phyloP scores from a whole-genome alignment of 2,888 invertebrate species.

The Andrena praecox region DNA sequence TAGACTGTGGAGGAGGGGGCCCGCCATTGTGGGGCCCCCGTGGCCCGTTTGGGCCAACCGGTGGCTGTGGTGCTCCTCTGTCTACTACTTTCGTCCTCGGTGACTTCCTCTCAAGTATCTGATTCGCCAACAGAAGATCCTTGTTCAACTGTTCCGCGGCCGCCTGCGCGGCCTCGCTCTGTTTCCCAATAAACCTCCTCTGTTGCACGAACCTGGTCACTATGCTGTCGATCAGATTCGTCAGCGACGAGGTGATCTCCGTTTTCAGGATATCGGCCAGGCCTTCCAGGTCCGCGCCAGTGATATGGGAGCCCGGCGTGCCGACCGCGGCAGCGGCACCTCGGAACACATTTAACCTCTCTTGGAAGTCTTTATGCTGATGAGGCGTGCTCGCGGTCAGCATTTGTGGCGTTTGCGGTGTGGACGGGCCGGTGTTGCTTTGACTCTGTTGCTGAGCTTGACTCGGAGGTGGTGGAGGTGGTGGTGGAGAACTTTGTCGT shows the following conservation, averaged over 20 bases:
- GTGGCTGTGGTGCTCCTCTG: conserved; percentile 86
- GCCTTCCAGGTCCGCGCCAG: conserved; percentile 93
- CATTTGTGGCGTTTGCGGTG: conserved; percentile 82
- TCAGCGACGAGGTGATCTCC: conserved; percentile 94
- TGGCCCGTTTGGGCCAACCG: conserved; percentile 84
- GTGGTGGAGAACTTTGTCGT: conserved; percentile 83
- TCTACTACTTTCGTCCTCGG: conserved; percentile 92
- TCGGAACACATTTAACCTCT: conserved; percentile 91
- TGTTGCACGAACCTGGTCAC: conserved; percentile 94
- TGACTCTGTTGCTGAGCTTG: conserved; percentile 81
- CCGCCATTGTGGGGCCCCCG: conserved; percentile 84
- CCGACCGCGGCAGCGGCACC: conserved; percentile 87
- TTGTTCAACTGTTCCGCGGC: conserved; percentile 95
- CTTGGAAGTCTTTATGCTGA: conserved; percentile 88
- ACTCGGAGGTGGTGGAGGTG: conserved; percentile 83
- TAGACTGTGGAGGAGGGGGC: conserved; percentile 84
- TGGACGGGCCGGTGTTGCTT: conserved; percentile 80
- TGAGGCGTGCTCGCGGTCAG: conserved; percentile 86
- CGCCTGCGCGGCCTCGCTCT: conserved; percentile 91
- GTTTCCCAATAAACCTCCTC: conserved; percentile 91
- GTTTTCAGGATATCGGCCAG: conserved; percentile 96
- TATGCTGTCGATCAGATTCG: conserved; percentile 94
- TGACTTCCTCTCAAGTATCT: conserved; percentile 93
- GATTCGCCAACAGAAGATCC: conserved; percentile 92
- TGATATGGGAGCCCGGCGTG: conserved; percentile 88